These are phyloP conservation scores for Drosophila orena DNA, from an alignment of 1,140 invertebrate species.

Conservation along the genomic window DNA sequence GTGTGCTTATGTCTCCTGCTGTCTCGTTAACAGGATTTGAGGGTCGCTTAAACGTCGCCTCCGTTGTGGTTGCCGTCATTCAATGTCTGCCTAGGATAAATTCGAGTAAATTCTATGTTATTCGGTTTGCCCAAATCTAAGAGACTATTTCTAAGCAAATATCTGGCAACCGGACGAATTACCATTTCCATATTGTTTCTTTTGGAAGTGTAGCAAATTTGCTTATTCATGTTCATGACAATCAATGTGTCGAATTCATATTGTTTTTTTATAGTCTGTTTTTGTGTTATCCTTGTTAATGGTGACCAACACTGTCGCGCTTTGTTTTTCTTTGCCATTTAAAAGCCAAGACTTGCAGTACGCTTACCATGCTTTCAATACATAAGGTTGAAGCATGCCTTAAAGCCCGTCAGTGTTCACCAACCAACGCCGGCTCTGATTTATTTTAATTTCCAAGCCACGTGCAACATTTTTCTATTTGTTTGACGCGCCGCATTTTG, in stretches of 20 bases:
- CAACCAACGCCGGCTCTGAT: conserved; percentile 1
- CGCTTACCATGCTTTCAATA: neutral
- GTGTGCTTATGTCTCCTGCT: conserved; percentile 66
- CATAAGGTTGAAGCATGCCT: neutral
- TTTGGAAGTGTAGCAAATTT: too few relatives aligned
- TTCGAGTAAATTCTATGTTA: neutral
- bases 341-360: neutral
- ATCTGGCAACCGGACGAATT: too few relatives aligned
- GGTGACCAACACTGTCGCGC: too few relatives aligned
- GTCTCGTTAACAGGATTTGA: conserved; percentile 53
- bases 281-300: too few relatives aligned
- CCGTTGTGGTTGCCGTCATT: conserved; percentile 15
- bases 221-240: too few relatives aligned
- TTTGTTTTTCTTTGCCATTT: too few relatives aligned
- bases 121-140: too few relatives aligned
- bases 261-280: too few relatives aligned
- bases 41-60: conserved; percentile 31
- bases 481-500: conserved; percentile 46
- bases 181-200: too few relatives aligned
- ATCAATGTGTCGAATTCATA: too few relatives aligned
- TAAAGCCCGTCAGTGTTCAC: conserved; percentile 1
- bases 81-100: conserved; percentile 8
- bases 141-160: too few relatives aligned
- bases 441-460: conserved; percentile 54
- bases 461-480: conserved; percentile 69